These are phyloP conservation scores for Hemibagrus guttatus DNA, from an alignment of 2,797 vertebrate genomes.

Conservation along the genomic window DNA sequence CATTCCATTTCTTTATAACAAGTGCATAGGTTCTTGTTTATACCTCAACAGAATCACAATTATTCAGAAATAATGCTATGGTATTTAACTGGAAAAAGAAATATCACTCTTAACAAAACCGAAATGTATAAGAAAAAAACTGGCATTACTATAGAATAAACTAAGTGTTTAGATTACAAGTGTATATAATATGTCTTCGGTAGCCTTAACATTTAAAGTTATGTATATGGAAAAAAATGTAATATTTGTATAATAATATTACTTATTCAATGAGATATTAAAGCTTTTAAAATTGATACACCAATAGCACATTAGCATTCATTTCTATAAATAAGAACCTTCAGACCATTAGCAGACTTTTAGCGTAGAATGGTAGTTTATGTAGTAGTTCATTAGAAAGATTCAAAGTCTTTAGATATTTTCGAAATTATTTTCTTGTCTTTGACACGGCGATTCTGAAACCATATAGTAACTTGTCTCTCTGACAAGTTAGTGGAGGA, in stretches of 20 bases:
- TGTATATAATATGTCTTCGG: neutral
- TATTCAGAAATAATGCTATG: neutral
- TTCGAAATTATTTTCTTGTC: conserved; percentile 78
- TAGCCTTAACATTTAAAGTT: neutral
- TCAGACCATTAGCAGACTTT: neutral
- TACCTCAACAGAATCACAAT: neutral
- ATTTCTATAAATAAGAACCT: neutral
- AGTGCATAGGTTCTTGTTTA: neutral
- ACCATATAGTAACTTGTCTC: conserved; percentile 89
- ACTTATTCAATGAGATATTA: neutral
- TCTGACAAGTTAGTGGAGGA: conserved; percentile 84
- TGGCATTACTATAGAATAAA: neutral
- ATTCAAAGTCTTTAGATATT: conserved; percentile 41
- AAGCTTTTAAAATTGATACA: neutral
- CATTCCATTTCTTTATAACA: neutral
- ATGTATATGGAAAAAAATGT: neutral
- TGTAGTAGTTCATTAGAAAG: conserved; percentile 37
- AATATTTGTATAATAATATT: neutral
- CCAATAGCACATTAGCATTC: too few species aligned
- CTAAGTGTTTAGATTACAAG: neutral
- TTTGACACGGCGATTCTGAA: conserved; percentile 86
- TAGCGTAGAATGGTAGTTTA: neutral
- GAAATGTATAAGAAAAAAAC: neutral
- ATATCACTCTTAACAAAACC: neutral
- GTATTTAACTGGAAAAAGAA: neutral